A percentile compares a stretch with the other conserved stretches of the same genome.
These are phyloP conservation scores for Fragum sueziense DNA, from an alignment of 2,888 invertebrate genomes.

Conservation along the genomic window DNA sequence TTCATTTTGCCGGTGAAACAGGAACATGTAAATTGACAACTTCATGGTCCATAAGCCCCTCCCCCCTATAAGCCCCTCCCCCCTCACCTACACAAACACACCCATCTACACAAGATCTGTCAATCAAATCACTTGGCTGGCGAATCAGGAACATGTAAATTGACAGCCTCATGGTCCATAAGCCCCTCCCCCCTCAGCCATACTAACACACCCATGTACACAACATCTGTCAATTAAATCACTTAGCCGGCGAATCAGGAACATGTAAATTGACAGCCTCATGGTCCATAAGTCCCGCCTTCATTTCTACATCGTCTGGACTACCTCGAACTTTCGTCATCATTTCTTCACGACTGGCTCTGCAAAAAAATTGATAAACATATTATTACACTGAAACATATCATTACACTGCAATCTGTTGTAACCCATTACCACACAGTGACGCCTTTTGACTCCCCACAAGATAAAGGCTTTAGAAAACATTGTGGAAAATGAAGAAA, in stretches of 20 bases:
- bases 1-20: too few species aligned
- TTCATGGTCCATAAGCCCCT: neutral
- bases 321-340: constrained; percentile 45
- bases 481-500: neutral
- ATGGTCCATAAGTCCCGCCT: constrained; percentile 64
- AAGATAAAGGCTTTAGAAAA: too few species aligned
- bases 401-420: too few species aligned
- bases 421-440: too few species aligned
- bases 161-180: neutral
- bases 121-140: too few species aligned
- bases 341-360: constrained; percentile 71
- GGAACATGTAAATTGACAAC: too few species aligned
- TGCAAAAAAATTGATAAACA: constrained; percentile 57
- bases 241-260: constrained; percentile 59
- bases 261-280: constrained; percentile 66
- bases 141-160: too few species aligned
- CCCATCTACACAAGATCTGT: too few species aligned
- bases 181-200: neutral
- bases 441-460: too few species aligned
- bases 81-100: too few species aligned
- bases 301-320: constrained; percentile 67
- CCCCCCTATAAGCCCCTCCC: too few species aligned
- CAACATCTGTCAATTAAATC: neutral
- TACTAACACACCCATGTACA: neutral
- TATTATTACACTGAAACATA: too few species aligned